Conservation (phyloP, 1,140 invertebrate genomes). For the Idris sp. region DNA sequence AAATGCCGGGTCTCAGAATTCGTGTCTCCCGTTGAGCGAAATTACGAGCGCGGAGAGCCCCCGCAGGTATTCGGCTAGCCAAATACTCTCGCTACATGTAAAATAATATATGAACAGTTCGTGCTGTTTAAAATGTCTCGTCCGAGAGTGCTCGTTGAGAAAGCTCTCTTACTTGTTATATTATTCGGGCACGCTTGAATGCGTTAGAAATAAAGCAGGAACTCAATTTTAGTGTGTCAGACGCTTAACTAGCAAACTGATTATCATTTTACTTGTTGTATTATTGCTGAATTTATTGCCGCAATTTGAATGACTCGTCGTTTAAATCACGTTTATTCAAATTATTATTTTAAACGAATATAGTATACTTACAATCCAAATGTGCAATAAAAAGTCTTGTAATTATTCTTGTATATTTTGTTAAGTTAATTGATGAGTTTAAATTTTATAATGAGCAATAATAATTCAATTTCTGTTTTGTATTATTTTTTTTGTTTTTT, state of each 20-base stretch:
- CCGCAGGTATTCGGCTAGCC: constrained; percentile 61
- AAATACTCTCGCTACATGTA: constrained; percentile 47
- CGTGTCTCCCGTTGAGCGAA: constrained; percentile 61
- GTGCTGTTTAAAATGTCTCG: constrained; percentile 47
- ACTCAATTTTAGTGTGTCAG: constrained; percentile 58
- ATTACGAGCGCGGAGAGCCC: constrained; percentile 60
- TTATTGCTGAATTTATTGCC: constrained; percentile 41
- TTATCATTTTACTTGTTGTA: constrained; percentile 41
- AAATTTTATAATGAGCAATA: too few relatives aligned
- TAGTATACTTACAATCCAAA: background rate
- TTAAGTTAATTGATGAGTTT: too few relatives aligned
- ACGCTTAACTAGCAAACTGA: constrained; percentile 44
- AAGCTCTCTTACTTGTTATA: constrained; percentile 60
- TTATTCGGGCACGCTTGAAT: constrained; percentile 51
- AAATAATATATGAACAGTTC: constrained; percentile 58
- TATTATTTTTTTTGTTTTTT: too few relatives aligned
- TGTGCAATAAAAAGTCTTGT: background rate
- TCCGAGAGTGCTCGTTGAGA: constrained; percentile 38
- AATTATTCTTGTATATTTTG: too few relatives aligned
- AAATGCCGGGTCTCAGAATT: constrained; percentile 58
- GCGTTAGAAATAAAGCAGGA: constrained; percentile 60
- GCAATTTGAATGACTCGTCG: constrained; percentile 15
- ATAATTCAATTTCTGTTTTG: too few relatives aligned
- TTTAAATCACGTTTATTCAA: constrained; percentile 25
- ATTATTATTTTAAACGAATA: constrained; percentile 11